Conservation (phyloP, 2,888 invertebrate genomes). For the Chrysolina americana region DNA sequence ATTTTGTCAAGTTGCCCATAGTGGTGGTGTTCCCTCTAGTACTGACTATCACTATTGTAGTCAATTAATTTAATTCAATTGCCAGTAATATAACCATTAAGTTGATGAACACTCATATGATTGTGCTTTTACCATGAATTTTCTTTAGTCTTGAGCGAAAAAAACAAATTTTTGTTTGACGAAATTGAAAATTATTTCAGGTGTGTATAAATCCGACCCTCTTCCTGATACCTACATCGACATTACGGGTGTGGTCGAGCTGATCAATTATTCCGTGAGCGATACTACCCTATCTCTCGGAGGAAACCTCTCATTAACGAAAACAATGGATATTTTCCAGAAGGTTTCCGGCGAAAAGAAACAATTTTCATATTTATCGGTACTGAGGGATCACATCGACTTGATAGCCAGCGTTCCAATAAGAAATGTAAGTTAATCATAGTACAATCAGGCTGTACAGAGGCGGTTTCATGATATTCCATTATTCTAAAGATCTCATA, state of each 20-base stretch:
- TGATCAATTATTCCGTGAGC: slow-evolving; percentile 69
- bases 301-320: slow-evolving; percentile 74
- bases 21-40: too few relatives aligned
- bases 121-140: too few relatives aligned
- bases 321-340: slow-evolving; percentile 72
- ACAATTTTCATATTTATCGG: slow-evolving; percentile 73
- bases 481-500: too few relatives aligned
- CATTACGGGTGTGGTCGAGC: slow-evolving; percentile 73
- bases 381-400: slow-evolving; percentile 77
- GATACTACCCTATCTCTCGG: slow-evolving; percentile 73
- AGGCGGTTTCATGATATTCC: too few relatives aligned
- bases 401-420: slow-evolving; percentile 81
- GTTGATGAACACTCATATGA: too few relatives aligned
- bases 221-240: slow-evolving; percentile 75
- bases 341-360: slow-evolving; percentile 65
- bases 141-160: too few relatives aligned
- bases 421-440: slow-evolving; percentile 75
- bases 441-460: too few relatives aligned
- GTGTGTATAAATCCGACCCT: slow-evolving; percentile 52
- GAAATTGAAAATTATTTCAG: slow-evolving; percentile 41
- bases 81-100: too few relatives aligned
- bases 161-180: too few relatives aligned
- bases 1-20: too few relatives aligned
- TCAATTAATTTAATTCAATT: too few relatives aligned
- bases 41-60: too few relatives aligned